Percentiles rank a stretch among this genome's conserved stretches.
phyloP scores from a whole-genome alignment of 2,888 invertebrate species.

The Plutella xylostella region DNA sequence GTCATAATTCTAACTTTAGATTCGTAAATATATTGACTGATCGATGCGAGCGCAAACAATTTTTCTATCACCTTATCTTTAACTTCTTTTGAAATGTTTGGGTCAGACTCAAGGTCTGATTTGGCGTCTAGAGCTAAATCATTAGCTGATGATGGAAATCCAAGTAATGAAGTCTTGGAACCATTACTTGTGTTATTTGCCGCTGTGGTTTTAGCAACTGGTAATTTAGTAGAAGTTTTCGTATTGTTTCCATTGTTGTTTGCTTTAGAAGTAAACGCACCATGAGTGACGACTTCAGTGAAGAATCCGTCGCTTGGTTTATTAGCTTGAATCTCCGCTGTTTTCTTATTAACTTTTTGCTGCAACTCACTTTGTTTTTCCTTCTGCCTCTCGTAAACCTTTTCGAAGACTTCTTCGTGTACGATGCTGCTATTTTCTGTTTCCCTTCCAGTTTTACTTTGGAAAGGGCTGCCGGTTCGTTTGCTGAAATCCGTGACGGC shows the following conservation, averaged over 20 bases:
- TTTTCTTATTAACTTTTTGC: slow-evolving; percentile 51
- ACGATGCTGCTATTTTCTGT: not conserved
- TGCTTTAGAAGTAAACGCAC: slow-evolving; percentile 50
- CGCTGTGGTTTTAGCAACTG: slow-evolving; percentile 24
- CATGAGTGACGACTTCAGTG: slow-evolving; percentile 57
- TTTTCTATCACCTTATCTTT: slow-evolving; percentile 60
- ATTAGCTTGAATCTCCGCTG: slow-evolving; percentile 49
- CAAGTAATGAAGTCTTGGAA: slow-evolving; percentile 40
- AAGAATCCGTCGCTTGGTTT: slow-evolving; percentile 51
- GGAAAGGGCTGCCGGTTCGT: slow-evolving; percentile 34
- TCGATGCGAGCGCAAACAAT: slow-evolving; percentile 50
- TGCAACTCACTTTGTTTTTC: slow-evolving; percentile 50
- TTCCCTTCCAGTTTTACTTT: slow-evolving; percentile 30
- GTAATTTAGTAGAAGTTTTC: slow-evolving; percentile 32
- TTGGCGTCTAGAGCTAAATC: slow-evolving; percentile 58
- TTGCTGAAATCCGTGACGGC: slow-evolving; percentile 50
- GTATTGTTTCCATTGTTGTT: slow-evolving; percentile 27
- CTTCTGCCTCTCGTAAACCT: slow-evolving; percentile 43
- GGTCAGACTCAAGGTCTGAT: slow-evolving; percentile 56
- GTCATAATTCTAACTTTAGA: slow-evolving; percentile 58
- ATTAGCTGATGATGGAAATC: slow-evolving; percentile 60
- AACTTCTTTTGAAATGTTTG: slow-evolving; percentile 48
- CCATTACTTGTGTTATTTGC: slow-evolving; percentile 31
- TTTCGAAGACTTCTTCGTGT: slow-evolving; percentile 19
- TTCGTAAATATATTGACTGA: slow-evolving; percentile 60